phyloP scores from a whole-genome alignment of 2,113 vertebrate species.

The Amblyopsis rosae region DNA sequence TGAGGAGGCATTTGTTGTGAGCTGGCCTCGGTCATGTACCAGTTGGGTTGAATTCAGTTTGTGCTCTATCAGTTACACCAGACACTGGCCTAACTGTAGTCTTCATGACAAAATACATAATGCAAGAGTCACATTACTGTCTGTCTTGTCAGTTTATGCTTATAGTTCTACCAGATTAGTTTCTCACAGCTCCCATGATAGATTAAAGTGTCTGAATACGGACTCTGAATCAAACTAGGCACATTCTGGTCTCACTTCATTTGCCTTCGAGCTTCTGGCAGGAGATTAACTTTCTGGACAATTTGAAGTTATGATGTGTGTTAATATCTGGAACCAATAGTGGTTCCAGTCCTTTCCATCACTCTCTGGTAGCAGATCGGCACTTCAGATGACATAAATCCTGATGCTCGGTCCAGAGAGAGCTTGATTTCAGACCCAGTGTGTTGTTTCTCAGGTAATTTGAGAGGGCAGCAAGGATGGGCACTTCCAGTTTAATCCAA shows the following conservation, averaged over 20 bases:
- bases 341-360: constrained; percentile 9
- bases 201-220: not conserved
- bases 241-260: not conserved
- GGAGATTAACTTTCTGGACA: constrained; percentile 3
- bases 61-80: constrained; percentile 5
- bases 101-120: not conserved
- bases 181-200: not conserved
- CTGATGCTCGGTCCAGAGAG: constrained; percentile 1
- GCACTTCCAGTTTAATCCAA: constrained; percentile 53
- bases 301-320: constrained; percentile 10
- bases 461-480: constrained; percentile 40
- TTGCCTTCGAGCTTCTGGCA: not conserved
- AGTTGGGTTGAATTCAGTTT: constrained; percentile 23
- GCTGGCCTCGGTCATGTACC: constrained; percentile 18
- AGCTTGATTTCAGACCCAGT: constrained; percentile 42
- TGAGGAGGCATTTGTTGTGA: constrained; percentile 58
- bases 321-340: constrained; percentile 3
- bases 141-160: not conserved
- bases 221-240: not conserved
- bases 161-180: not conserved
- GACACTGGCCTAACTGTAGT: not conserved
- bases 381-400: constrained; percentile 23
- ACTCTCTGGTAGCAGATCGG: constrained; percentile 23
- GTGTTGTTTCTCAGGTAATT: constrained; percentile 56
- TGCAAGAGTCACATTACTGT: not conserved